Evolutionary conservation across 2,113 vertebrate species (phyloP).

Genomic region (Bufo gargarizans): DNA sequence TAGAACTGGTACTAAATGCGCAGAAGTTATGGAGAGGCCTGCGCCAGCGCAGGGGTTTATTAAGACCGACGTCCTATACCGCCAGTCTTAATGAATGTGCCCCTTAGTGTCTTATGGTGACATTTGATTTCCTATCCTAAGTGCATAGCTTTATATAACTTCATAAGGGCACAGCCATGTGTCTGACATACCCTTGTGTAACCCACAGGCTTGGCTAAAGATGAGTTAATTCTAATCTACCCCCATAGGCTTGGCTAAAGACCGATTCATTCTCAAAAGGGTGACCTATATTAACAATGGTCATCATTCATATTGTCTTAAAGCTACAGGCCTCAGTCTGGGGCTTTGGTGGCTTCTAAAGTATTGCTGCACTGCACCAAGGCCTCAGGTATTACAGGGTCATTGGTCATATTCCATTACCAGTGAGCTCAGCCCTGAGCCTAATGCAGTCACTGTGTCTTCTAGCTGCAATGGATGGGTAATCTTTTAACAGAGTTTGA

Average conservation of each 20-base stretch:
- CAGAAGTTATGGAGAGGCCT: too few relatives aligned
- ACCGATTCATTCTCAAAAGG: background rate
- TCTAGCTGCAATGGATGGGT: background rate
- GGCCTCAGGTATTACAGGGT: background rate
- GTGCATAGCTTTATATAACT: background rate
- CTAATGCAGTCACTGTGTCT: background rate
- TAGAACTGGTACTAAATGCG: too few relatives aligned
- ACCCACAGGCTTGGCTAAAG: too few relatives aligned
- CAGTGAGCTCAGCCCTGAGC: background rate
- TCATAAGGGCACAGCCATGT: background rate
- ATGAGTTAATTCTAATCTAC: too few relatives aligned
- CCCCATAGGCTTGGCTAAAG: background rate
- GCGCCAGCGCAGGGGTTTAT: too few relatives aligned
- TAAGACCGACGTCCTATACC: too few relatives aligned
- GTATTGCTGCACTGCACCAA: slow-evolving; percentile 12
- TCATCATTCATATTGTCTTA: background rate
- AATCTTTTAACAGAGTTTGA: background rate
- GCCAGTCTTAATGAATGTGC: too few relatives aligned
- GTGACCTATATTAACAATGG: background rate
- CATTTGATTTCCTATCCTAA: background rate
- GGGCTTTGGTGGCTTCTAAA: background rate
- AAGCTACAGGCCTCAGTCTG: background rate
- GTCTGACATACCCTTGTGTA: background rate
- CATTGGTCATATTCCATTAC: background rate
- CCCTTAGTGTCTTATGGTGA: background rate